Evolutionary conservation across 2,113 vertebrate species (phyloP).

Genomic region (Zosterops lateralis): DNA sequence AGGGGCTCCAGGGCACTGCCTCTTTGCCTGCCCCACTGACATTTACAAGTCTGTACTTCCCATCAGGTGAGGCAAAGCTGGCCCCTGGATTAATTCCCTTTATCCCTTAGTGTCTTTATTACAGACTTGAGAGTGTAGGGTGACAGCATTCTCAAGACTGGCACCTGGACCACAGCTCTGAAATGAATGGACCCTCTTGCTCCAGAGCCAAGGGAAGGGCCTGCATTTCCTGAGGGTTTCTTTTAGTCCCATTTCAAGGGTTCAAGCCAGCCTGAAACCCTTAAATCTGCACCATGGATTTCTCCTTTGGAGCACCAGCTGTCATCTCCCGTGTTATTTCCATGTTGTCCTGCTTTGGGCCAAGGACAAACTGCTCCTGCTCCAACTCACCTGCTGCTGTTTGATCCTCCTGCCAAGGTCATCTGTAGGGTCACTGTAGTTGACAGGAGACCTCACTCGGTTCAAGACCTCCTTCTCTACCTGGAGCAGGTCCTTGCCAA

Average conservation of each 20-base stretch:
- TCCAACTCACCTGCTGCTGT: conserved; percentile 79
- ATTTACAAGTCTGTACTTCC: neutral
- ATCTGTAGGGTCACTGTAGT: conserved; percentile 70
- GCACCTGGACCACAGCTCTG: neutral
- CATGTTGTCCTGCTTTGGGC: neutral
- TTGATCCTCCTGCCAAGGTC: conserved; percentile 81
- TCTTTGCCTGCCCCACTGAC: neutral
- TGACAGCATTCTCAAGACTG: neutral
- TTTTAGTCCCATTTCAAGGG: neutral
- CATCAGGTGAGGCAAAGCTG: neutral
- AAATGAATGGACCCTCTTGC: neutral
- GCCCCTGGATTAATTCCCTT: neutral
- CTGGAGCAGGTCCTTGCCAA: conserved; percentile 75
- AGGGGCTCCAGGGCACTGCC: neutral
- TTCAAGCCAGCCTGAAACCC: neutral
- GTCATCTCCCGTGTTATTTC: neutral
- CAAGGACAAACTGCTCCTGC: neutral
- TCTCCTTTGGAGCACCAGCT: neutral
- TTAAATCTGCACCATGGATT: neutral
- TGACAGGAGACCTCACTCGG: conserved; percentile 79
- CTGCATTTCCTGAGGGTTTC: neutral
- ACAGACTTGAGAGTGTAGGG: neutral
- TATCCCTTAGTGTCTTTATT: neutral
- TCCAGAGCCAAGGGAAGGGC: neutral
- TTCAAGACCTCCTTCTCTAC: conserved; percentile 76